Evolutionary conservation across 2,113 vertebrate species (phyloP), one percentile per base, ranked within the genome.

Genomic region (Phylloscopus trochilus): DNA sequence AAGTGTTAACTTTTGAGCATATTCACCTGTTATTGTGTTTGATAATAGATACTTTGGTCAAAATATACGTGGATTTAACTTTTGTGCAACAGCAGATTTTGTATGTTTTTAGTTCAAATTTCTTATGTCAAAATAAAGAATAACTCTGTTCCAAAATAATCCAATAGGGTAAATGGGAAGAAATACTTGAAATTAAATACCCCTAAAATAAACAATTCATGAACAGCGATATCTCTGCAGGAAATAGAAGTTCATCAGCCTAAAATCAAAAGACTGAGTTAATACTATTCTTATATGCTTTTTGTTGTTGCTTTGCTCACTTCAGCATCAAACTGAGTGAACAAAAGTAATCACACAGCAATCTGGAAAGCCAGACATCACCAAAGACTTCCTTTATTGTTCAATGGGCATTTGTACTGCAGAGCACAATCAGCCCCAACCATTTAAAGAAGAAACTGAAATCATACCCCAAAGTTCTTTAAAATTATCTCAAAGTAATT

Each of bases 301-400:
- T 85, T 83, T 93, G 53, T 84, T 96, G 51, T 41, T 74, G 23
- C 27, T 96, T 97, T 97, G 93, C 95, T 96, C 79, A 77, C 43
- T 95, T 94, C 21, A 7, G 87, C 87, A 64, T 92, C 95, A 83
- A 96, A 96, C 24, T 73, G 51, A 97, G 78, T 70, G 81, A 95
- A 83, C 10, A 94, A 62, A 90, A 80, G 44, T 74, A 95, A 92
- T 80, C 93, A 77, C 22, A 68, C 60, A 75, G 82, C 91, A 96
- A 92, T 35, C 86, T 95, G 87, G 72, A 94, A 92, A 87, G 35
- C 67, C 86, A 19, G 22, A 90, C 95, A 94, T 86, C 60, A 93
- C 74, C 96, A 83, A 94, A 76, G 87, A 95, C 90, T 85, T 96
- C 74, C 49, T 95, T 92, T 96, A 90, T 81, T 91, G 87, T 88